These are phyloP conservation scores for Allacma fusca DNA, from an alignment of 2,888 invertebrate genomes.

Conservation along the genomic window DNA sequence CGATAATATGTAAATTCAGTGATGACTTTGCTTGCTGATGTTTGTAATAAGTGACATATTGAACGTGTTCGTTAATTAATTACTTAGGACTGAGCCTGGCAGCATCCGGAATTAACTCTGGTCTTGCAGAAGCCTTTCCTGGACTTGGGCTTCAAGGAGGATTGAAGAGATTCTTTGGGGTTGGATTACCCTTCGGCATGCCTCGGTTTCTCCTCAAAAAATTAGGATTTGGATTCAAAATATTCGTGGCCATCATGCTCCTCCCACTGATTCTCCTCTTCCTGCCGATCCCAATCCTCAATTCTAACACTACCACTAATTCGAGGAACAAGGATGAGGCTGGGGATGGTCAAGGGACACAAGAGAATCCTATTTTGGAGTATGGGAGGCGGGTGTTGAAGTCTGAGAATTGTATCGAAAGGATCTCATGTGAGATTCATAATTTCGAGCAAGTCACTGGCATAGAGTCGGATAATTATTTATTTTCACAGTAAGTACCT, in stretches of 20 bases:
- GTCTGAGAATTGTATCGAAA: conserved; percentile 57
- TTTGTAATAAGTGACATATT: background rate
- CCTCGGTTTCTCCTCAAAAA: background rate
- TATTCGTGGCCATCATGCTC: conserved; percentile 46
- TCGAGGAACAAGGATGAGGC: conserved; percentile 9
- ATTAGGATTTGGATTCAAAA: conserved; percentile 1
- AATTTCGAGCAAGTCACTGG: conserved; percentile 50
- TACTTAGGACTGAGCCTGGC: conserved; percentile 28
- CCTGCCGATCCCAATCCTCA: conserved; percentile 57
- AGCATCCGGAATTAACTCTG: conserved; percentile 26
- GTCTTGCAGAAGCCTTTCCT: conserved; percentile 24
- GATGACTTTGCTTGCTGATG: background rate
- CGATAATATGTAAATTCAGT: no score
- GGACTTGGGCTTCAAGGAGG: conserved; percentile 11
- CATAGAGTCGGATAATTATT: conserved; percentile 23
- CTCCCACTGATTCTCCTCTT: conserved; percentile 55
- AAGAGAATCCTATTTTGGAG: conserved; percentile 38
- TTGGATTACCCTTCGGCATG: conserved; percentile 1
- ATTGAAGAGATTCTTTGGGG: conserved; percentile 7
- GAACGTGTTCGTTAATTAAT: background rate
- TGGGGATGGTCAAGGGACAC: conserved; percentile 27
- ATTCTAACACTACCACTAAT: conserved; percentile 41
- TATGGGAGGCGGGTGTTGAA: conserved; percentile 49
- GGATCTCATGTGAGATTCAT: conserved; percentile 58
- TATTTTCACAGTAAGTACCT: conserved; percentile 31